Conservation (phyloP, 2,113 vertebrate genomes). For the Podarcis muralis region DNA sequence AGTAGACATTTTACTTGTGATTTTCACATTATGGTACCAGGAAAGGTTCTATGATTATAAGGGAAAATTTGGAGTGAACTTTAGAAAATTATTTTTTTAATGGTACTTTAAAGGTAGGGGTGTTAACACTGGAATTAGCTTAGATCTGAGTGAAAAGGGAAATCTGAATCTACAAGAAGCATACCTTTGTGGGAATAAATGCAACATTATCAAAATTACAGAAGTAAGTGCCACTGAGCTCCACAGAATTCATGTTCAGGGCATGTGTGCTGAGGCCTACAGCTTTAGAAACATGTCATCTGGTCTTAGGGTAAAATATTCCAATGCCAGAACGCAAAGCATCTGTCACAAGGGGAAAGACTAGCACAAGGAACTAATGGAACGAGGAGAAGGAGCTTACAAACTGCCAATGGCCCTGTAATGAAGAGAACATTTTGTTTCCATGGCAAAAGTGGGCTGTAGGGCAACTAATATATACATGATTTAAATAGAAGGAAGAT, state of each 20-base stretch:
- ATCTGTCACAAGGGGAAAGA: not conserved
- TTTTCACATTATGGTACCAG: not conserved
- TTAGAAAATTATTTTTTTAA: constrained; percentile 48
- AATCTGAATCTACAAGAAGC: constrained; percentile 11
- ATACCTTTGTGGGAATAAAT: not conserved
- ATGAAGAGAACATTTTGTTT: not conserved
- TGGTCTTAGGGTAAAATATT: not conserved
- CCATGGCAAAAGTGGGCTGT: not conserved
- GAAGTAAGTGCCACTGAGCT: constrained; percentile 18
- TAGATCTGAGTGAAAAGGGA: not conserved
- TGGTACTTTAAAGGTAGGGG: constrained; percentile 40
- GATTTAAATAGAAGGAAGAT: not conserved
- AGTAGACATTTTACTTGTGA: constrained; percentile 32
- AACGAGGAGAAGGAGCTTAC: not conserved
- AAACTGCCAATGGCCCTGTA: not conserved
- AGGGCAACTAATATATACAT: not conserved
- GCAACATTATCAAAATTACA: not conserved
- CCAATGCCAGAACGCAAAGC: too few relatives aligned
- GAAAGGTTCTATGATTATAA: constrained; percentile 42
- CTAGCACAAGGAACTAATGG: not conserved
- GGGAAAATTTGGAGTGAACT: constrained; percentile 18
- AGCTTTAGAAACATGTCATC: constrained; percentile 28
- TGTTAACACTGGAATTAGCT: not conserved
- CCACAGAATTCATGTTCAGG: not conserved
- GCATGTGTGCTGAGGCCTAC: not conserved